These are phyloP conservation scores for Cossypha heuglini DNA, from an alignment of 2,797 vertebrate species.

Conservation along the genomic window DNA sequence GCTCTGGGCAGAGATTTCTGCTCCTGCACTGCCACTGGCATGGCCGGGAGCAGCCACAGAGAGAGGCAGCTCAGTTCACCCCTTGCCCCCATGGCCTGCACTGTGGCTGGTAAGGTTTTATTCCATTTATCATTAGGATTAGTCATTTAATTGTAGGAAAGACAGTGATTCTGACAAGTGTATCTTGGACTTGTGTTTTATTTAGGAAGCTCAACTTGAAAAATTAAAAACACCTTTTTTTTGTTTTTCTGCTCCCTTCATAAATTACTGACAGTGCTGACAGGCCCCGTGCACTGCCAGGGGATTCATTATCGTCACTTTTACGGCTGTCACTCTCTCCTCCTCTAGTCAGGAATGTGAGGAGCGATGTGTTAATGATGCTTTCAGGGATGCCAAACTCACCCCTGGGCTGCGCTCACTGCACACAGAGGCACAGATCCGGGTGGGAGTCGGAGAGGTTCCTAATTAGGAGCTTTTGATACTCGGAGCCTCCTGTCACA, in stretches of 20 bases:
- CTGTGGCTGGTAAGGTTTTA: fast-evolving
- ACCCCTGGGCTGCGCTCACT: neutral
- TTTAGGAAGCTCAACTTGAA: neutral
- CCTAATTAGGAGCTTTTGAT: constrained; percentile 27
- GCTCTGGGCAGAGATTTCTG: neutral
- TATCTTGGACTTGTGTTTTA: neutral
- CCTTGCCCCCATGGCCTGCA: fast-evolving
- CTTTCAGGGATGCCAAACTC: neutral
- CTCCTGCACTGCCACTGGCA: neutral
- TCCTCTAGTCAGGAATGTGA: neutral
- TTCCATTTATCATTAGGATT: neutral
- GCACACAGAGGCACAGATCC: neutral
- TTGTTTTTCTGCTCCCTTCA: neutral
- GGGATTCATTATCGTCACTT: constrained; percentile 53
- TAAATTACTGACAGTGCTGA: neutral
- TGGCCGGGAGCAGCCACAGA: fast-evolving
- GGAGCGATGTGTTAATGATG: neutral
- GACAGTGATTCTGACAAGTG: neutral
- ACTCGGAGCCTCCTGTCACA: neutral
- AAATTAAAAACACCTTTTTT: neutral
- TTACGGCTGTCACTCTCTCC: neutral
- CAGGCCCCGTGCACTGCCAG: neutral
- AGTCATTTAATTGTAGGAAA: neutral
- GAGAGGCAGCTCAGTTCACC: neutral
- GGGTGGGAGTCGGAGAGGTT: neutral